Base-by-base conservation (phyloP, 2,797 vertebrate genomes). In the Chelon auratus region DNA sequence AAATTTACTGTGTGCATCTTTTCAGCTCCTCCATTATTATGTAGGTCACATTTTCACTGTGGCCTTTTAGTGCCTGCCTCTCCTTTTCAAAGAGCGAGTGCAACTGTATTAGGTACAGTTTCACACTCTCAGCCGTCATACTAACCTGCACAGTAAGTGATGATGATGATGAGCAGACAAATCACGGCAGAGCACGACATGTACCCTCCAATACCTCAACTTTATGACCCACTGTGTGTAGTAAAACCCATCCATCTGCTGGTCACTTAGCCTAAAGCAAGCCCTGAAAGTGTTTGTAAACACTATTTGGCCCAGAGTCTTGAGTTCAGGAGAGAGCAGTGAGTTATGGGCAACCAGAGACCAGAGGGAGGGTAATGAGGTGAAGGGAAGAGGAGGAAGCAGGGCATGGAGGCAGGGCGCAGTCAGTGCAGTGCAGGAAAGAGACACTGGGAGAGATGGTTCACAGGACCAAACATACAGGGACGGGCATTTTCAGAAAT, bases 381-480 rank as follows among this genome's bases (percentile, higher is more conserved):
- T 85, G 86, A 74, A 64, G 72, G 73, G 47, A 80, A 72, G 75
- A 81, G 54, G 72, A 86, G 61, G 76, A 86, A 82, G 78, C 72
- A 33, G 72, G 50, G 61, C 61, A 78, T 13, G 51, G 54, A 62
- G 64, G 75, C 66, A 75, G 51, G 78, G 62, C 67, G 67, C 64
- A 62, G 72, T 47, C 65, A 18, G 78, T 80, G 83, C 82, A 79
- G 39, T 80, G 71, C 81, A 90, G 83, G 64, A 68, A 40, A 68
- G 18, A 51, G 42, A 40, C 48, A 61, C 52, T 7, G 55, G 17
- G 11, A 55, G 75, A 80, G 63, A 77, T 67, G 78, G 6, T 72
- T 39, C 43, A 62, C 70, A 64, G 66, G 43, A 77, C 52, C 61
- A 71, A 81, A 79, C 12, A 67, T 60, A 75, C 66, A 84, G 66